A percentile compares a stretch with the other conserved stretches of the same genome.
These are phyloP conservation scores for Sebastes vulpes DNA, from an alignment of 2,797 vertebrate genomes.

Conservation along the genomic window DNA sequence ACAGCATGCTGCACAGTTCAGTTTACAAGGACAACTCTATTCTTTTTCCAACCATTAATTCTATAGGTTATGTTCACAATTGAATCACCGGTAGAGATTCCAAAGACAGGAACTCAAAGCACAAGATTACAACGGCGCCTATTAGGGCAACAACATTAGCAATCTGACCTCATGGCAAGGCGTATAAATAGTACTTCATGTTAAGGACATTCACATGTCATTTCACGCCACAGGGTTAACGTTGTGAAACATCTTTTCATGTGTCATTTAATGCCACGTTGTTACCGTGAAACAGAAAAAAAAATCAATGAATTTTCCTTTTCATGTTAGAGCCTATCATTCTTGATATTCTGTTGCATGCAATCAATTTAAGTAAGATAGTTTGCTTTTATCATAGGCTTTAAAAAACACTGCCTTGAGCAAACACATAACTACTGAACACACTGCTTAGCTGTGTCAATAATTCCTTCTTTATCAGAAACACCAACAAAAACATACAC, in stretches of 20 bases:
- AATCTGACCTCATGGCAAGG: not conserved
- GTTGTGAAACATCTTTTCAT: not conserved
- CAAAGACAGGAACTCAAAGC: not conserved
- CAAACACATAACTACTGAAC: not conserved
- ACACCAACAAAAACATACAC: not conserved
- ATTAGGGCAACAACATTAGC: not conserved
- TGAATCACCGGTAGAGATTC: slow-evolving; percentile 1
- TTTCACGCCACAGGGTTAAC: not conserved
- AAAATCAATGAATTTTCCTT: not conserved
- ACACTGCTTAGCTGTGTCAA: not conserved
- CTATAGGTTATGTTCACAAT: not conserved
- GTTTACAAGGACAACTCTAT: not conserved
- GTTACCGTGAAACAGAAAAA: not conserved
- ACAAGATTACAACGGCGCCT: not conserved
- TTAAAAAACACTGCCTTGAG: not conserved
- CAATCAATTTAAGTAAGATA: not conserved
- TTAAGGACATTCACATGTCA: not conserved
- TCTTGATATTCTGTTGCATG: not conserved
- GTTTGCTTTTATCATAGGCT: not conserved
- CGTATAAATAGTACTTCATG: not conserved
- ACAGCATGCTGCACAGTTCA: not conserved
- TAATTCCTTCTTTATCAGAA: not conserved
- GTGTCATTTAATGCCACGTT: not conserved
- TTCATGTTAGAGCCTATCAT: not conserved
- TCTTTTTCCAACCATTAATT: slow-evolving; percentile 8